phyloP scores from a whole-genome alignment of 2,113 vertebrate species.

The Leucoraja erinaceus region DNA sequence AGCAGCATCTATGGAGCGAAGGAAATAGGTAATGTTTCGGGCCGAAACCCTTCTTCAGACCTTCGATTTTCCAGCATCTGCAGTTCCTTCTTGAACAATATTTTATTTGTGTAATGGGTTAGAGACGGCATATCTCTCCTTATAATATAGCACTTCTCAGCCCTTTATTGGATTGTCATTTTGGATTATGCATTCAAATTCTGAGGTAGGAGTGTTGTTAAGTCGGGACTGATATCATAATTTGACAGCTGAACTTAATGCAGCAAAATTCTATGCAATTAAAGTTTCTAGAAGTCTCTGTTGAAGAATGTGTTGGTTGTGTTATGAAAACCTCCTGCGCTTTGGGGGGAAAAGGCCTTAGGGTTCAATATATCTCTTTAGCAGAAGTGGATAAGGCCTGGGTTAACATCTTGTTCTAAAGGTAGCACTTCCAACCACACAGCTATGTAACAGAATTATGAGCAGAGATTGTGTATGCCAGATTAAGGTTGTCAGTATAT shows the following conservation, averaged over 20 bases:
- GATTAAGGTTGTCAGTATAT: not conserved
- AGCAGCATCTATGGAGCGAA: too few relatives aligned
- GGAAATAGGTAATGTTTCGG: too few relatives aligned
- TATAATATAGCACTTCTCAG: not conserved
- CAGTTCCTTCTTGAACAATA: too few relatives aligned
- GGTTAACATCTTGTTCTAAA: not conserved
- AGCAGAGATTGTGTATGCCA: not conserved
- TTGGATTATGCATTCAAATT: not conserved
- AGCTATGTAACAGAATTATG: not conserved
- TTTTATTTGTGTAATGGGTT: not conserved
- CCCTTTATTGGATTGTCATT: not conserved
- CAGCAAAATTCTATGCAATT: not conserved
- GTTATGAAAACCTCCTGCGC: not conserved
- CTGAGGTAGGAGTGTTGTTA: not conserved
- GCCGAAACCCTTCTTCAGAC: too few relatives aligned
- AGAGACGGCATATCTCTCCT: not conserved
- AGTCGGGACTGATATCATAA: too few relatives aligned
- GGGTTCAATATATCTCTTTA: not conserved
- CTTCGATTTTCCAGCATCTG: too few relatives aligned
- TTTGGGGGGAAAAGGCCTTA: not conserved
- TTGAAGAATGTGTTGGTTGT: not conserved
- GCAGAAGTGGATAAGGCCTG: not conserved
- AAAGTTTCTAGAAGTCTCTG: not conserved
- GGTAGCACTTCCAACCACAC: not conserved
- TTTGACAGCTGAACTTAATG: not conserved